phyloP scores from a whole-genome alignment of 2,888 invertebrate species.

The Oligia latruncula region DNA sequence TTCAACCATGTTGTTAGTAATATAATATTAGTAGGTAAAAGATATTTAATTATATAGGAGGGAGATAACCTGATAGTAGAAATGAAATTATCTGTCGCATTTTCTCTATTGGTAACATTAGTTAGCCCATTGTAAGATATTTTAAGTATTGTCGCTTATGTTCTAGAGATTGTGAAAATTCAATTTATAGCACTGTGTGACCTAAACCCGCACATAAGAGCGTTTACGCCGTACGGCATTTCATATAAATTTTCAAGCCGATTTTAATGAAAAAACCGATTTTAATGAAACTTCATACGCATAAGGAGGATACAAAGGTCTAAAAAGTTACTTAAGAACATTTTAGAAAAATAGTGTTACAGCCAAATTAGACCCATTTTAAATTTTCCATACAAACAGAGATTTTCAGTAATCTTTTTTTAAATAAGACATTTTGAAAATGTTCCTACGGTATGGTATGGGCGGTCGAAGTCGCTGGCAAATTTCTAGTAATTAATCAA shows the following conservation, averaged over 20 bases:
- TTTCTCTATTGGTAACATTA: background rate
- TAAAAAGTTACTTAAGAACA: too few species aligned
- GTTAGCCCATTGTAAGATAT: background rate
- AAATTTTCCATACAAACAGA: too few species aligned
- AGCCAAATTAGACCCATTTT: too few species aligned
- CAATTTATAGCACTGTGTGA: background rate
- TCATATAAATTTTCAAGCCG: too few species aligned
- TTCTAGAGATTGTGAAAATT: background rate
- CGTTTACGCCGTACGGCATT: background rate
- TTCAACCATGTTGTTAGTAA: conserved; percentile 9
- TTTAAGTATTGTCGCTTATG: background rate
- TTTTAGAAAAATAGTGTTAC: too few species aligned
- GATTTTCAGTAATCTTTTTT: too few species aligned
- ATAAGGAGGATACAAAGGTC: too few species aligned
- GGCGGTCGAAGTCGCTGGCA: background rate
- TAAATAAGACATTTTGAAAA: too few species aligned
- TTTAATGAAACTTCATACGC: too few species aligned
- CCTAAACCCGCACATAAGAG: background rate
- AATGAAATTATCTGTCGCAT: background rate
- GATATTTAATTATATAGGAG: background rate
- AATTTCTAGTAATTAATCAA: background rate
- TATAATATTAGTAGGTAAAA: conserved; percentile 8
- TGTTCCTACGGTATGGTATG: background rate
- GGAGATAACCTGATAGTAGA: background rate
- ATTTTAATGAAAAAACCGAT: too few species aligned